Conservation (phyloP, 1,140 invertebrate species). For the Arion vulgaris region DNA sequence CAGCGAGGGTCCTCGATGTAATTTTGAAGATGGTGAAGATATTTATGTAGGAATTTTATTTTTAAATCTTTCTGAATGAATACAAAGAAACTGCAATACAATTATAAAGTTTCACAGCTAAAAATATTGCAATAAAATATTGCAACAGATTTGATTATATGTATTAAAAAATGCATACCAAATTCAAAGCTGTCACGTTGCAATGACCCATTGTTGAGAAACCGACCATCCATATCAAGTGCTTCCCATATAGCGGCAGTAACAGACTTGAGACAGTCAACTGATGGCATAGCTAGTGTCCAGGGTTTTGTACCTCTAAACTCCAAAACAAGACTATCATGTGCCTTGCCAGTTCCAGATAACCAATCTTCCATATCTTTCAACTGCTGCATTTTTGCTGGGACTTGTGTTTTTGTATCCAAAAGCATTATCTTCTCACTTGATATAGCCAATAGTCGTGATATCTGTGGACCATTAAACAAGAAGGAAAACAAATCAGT, state of each 20-base stretch:
- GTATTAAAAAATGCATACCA: slow-evolving; percentile 48
- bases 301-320: slow-evolving; percentile 78
- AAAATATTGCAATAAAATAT: no score
- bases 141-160: not conserved
- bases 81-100: no score
- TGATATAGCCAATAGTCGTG: slow-evolving; percentile 79
- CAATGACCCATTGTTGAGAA: slow-evolving; percentile 64
- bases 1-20: no score
- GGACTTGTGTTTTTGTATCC: slow-evolving; percentile 79
- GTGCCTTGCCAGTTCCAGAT: slow-evolving; percentile 78
- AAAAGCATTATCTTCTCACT: slow-evolving; percentile 78
- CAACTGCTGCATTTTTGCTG: slow-evolving; percentile 78
- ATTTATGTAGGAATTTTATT: no score
- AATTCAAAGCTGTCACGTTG: slow-evolving; percentile 68
- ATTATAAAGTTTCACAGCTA: no score
- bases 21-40: no score
- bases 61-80: no score
- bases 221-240: slow-evolving; percentile 72
- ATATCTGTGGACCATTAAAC: slow-evolving; percentile 76
- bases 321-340: slow-evolving; percentile 79
- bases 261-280: slow-evolving; percentile 74
- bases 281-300: slow-evolving; percentile 73
- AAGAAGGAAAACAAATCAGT: no score
- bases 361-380: slow-evolving; percentile 81
- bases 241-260: slow-evolving; percentile 76